Conservation (phyloP, 2,797 vertebrate genomes). For the Graptemys geographica region DNA sequence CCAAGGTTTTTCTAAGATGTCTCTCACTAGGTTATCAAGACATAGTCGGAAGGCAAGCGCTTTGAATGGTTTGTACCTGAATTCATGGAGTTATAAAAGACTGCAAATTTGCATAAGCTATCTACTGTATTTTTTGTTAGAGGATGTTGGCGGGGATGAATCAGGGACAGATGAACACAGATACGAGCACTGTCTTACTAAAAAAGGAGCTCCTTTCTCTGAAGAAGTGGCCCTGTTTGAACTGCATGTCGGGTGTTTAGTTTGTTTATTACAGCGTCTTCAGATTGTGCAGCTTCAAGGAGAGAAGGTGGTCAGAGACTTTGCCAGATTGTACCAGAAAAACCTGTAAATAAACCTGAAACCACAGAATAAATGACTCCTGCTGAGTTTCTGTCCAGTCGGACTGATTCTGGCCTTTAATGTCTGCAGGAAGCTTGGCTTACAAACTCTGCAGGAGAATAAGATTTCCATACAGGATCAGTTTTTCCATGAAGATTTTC, state of each 20-base stretch:
- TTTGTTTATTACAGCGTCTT: background rate
- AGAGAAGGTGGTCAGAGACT: background rate
- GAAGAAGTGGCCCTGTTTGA: conserved; percentile 55
- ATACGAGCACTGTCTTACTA: conserved; percentile 32
- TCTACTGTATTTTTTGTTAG: conserved; percentile 50
- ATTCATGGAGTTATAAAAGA: background rate
- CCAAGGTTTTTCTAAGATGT: background rate
- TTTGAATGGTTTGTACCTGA: background rate
- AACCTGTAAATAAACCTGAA: background rate
- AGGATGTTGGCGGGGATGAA: background rate
- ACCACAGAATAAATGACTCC: background rate
- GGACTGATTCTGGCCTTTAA: background rate
- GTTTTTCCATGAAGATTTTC: background rate
- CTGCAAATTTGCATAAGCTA: conserved; percentile 24
- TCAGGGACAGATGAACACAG: conserved; percentile 53
- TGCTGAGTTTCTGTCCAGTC: background rate
- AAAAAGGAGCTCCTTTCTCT: conserved; percentile 40
- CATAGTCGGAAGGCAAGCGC: rapidly evolving
- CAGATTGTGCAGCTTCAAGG: background rate
- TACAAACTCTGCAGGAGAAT: background rate
- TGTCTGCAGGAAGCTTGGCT: background rate
- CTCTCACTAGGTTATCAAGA: background rate
- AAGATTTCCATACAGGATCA: background rate
- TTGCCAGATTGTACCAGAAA: background rate
- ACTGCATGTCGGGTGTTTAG: background rate